A percentile compares a stretch with the other conserved stretches of the same genome.
Evolutionary conservation across 2,797 vertebrate genomes (phyloP).

Genomic region (Anniella stebbinsi): DNA sequence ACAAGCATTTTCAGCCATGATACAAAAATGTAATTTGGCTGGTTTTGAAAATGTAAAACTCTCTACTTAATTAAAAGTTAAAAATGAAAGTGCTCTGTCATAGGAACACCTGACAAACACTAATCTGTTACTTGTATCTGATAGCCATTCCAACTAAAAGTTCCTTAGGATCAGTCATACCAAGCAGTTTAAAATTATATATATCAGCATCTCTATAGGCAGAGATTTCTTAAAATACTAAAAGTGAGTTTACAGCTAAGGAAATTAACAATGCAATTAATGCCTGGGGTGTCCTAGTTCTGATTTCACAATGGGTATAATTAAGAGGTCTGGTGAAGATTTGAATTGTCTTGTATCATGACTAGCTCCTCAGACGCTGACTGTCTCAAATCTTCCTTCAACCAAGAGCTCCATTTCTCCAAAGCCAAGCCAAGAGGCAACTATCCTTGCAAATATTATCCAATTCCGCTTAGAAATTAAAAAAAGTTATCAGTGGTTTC

Average conservation of each 20-base stretch:
- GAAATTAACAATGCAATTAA: not conserved
- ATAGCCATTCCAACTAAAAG: not conserved
- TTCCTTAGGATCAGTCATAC: not conserved
- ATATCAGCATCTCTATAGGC: not conserved
- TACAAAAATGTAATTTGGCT: not conserved
- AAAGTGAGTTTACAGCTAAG: not conserved
- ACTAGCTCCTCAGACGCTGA: too few relatives aligned
- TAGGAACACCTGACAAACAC: not conserved
- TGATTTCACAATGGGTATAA: not conserved
- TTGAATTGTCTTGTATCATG: not conserved
- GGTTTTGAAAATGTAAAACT: not conserved
- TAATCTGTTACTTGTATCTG: not conserved
- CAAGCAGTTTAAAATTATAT: not conserved
- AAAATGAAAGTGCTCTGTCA: not conserved
- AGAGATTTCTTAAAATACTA: not conserved
- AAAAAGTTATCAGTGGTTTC: too few relatives aligned
- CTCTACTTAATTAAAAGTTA: not conserved
- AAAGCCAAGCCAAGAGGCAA: too few relatives aligned
- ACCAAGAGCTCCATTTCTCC: too few relatives aligned
- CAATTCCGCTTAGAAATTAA: too few relatives aligned
- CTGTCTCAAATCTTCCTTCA: too few relatives aligned
- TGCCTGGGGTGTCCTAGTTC: not conserved
- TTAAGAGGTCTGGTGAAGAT: not conserved
- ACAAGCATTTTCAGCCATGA: not conserved
- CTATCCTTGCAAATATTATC: too few relatives aligned